Evolutionary conservation across 1,140 invertebrate genomes (phyloP).

Genomic region (Atta cephalotes): DNA sequence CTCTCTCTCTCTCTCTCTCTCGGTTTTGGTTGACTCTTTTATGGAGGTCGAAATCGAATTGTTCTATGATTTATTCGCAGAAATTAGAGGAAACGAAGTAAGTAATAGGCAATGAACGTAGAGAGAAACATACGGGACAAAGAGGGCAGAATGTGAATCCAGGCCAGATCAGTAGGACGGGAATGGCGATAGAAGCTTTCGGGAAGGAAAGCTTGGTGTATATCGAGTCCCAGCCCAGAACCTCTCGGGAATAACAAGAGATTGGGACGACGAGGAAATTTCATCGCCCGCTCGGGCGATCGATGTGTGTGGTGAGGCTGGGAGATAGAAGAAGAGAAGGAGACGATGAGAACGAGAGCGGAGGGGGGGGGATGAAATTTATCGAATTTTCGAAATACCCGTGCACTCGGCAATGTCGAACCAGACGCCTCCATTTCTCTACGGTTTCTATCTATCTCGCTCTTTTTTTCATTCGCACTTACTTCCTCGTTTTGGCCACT

Average conservation of each 20-base stretch:
- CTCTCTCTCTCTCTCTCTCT: too few species aligned
- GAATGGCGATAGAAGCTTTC: constrained; percentile 51
- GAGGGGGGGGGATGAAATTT: constrained; percentile 68
- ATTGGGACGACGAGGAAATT: constrained; percentile 76
- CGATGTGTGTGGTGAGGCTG: constrained; percentile 67
- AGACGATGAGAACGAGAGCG: neutral
- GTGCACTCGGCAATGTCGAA: constrained; percentile 73
- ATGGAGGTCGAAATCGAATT: constrained; percentile 2
- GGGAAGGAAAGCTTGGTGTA: constrained; percentile 67
- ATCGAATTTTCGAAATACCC: constrained; percentile 80
- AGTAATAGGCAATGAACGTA: neutral
- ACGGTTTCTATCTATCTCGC: constrained; percentile 35
- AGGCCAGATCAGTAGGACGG: constrained; percentile 39
- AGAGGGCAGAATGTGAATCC: constrained; percentile 28
- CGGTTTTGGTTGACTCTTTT: neutral
- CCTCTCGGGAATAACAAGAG: constrained; percentile 71
- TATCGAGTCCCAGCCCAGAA: constrained; percentile 72
- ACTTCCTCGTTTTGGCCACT: constrained; percentile 25
- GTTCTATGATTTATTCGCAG: constrained; percentile 49
- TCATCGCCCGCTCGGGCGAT: constrained; percentile 72
- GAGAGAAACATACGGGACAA: neutral
- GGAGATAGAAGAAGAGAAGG: constrained; percentile 24
- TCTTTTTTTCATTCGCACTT: constrained; percentile 51
- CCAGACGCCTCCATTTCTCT: constrained; percentile 73
- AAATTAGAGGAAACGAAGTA: constrained; percentile 56